Conservation (phyloP, 2,797 vertebrate genomes). For the Rhinogobio ventralis region DNA sequence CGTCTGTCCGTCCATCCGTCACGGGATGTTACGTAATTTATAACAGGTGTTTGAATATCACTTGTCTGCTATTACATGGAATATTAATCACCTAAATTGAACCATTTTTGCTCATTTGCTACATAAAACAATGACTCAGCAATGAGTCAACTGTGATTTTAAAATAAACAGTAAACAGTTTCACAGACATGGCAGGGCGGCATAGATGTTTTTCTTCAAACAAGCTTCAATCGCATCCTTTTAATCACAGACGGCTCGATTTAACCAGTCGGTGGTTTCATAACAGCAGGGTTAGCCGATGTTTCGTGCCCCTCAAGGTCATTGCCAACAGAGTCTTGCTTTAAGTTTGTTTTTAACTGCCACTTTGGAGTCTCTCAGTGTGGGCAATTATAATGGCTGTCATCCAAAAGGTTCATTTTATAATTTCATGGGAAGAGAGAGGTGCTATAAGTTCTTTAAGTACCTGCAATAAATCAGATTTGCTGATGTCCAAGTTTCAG, state of each 20-base stretch:
- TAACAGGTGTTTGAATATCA: slow-evolving; percentile 2
- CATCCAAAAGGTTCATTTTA: slow-evolving; percentile 42
- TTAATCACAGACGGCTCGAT: background rate
- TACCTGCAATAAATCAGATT: slow-evolving; percentile 44
- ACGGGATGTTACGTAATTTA: no score
- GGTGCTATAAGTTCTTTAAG: slow-evolving; percentile 30
- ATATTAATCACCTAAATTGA: background rate
- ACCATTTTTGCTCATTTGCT: slow-evolving; percentile 1
- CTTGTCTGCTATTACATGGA: background rate
- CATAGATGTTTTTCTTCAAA: slow-evolving; percentile 24
- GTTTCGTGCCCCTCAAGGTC: slow-evolving; percentile 31
- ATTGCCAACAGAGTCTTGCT: slow-evolving; percentile 14
- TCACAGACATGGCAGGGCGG: background rate
- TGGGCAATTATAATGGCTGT: slow-evolving; percentile 29
- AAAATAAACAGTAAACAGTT: slow-evolving; percentile 3
- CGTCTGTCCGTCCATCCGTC: no score
- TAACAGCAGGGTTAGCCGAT: background rate
- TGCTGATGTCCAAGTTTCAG: slow-evolving; percentile 21
- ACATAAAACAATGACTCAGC: slow-evolving; percentile 26
- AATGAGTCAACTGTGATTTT: background rate
- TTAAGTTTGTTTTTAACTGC: slow-evolving; percentile 44
- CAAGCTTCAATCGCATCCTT: slow-evolving; percentile 4
- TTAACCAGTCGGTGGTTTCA: slow-evolving; percentile 11
- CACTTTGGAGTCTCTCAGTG: slow-evolving; percentile 31
- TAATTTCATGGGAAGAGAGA: slow-evolving; percentile 41